phyloP scores from a whole-genome alignment of 2,797 vertebrate genomes.

The Macroramphosus scolopax region DNA sequence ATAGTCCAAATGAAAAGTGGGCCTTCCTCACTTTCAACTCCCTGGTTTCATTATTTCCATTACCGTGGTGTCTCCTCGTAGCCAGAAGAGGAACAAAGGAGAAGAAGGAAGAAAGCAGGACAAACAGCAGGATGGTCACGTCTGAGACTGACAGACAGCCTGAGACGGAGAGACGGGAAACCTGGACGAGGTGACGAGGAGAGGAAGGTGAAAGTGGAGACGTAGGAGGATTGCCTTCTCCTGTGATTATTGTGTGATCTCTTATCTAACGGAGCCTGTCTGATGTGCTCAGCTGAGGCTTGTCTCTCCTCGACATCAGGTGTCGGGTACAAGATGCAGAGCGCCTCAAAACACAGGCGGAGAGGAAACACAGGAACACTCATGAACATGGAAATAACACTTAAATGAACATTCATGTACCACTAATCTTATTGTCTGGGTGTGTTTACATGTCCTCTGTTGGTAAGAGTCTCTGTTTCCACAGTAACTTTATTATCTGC shows the following conservation, averaged over 20 bases:
- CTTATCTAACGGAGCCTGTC: conserved; percentile 38
- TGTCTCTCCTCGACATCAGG: conserved; percentile 9
- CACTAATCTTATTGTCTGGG: too few relatives aligned
- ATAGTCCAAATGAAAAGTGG: conserved; percentile 54
- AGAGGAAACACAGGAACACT: too few relatives aligned
- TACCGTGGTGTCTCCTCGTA: conserved; percentile 21
- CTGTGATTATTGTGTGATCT: conserved; percentile 20
- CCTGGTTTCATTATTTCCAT: conserved; percentile 41
- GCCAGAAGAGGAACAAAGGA: conserved; percentile 12
- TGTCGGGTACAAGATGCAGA: conserved; percentile 4
- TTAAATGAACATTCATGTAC: too few relatives aligned
- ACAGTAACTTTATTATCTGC: conserved; percentile 11
- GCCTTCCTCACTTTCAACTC: conserved; percentile 27
- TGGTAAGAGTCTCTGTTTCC: conserved; percentile 14
- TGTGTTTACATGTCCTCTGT: too few relatives aligned
- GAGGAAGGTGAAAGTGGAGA: conserved; percentile 27
- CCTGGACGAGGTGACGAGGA: not conserved
- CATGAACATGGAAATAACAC: too few relatives aligned
- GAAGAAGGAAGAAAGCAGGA: not conserved
- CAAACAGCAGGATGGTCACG: conserved; percentile 10
- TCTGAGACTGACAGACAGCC: not conserved
- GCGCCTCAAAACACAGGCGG: too few relatives aligned
- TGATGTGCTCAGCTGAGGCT: conserved; percentile 23
- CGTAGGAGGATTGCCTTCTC: conserved; percentile 24
- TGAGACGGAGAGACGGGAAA: not conserved